Evolutionary conservation across 2,888 invertebrate species (phyloP).

Genomic region (Noctua comes): DNA sequence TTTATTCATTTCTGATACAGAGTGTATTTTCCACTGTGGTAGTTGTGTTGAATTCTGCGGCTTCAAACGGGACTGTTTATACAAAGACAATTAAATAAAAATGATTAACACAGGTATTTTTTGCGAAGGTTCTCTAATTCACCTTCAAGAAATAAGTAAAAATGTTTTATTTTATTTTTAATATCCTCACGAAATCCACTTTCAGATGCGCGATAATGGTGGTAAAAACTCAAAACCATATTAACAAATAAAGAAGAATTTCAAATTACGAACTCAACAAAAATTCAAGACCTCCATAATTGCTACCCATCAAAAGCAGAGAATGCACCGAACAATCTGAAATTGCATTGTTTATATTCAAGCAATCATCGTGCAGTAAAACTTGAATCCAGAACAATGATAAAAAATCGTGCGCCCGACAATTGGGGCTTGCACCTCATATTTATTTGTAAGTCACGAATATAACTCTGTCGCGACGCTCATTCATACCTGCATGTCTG

Average conservation of each 20-base stretch:
- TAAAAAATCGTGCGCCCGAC: conserved; percentile 29
- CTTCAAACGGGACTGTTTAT: neutral
- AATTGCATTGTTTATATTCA: conserved; percentile 46
- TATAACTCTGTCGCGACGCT: conserved; percentile 64
- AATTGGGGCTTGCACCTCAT: conserved; percentile 49
- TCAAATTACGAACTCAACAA: neutral
- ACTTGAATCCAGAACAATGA: conserved; percentile 35
- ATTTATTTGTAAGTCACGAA: conserved; percentile 68
- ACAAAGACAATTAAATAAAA: neutral
- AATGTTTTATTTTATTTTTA: neutral
- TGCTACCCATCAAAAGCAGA: conserved; percentile 35
- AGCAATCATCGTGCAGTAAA: conserved; percentile 49
- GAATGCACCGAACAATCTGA: conserved; percentile 10
- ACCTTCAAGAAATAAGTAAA: neutral
- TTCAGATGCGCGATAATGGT: neutral
- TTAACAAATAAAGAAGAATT: neutral
- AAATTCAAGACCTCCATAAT: conserved; percentile 17
- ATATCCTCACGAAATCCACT: neutral
- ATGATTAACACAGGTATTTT: neutral
- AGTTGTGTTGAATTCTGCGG: neutral
- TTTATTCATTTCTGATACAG: neutral
- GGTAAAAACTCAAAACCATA: neutral
- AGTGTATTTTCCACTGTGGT: neutral
- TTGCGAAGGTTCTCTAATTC: neutral
- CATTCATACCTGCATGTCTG: conserved; percentile 71